A percentile compares a stretch with the other conserved stretches of the same genome.
These are phyloP conservation scores for Beaufortia kweichowensis DNA, from an alignment of 2,113 vertebrate genomes.

Conservation along the genomic window DNA sequence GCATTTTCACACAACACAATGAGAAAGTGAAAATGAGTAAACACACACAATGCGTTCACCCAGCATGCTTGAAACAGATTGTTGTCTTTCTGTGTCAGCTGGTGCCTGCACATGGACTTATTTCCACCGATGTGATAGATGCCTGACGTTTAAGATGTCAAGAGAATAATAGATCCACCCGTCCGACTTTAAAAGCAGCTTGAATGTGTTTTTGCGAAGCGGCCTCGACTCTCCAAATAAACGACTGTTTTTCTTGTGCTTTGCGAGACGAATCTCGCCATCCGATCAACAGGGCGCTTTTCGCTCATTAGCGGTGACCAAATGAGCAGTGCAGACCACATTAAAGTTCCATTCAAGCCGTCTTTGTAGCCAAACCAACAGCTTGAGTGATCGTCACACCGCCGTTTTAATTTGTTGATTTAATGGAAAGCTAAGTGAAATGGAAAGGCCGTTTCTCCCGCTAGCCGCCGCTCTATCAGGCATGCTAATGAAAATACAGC, in stretches of 20 bases:
- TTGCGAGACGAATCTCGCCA: neutral
- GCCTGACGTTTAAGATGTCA: slow-evolving; percentile 46
- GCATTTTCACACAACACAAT: slow-evolving; percentile 1
- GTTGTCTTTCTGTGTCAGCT: slow-evolving; percentile 46
- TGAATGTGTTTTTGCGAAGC: slow-evolving; percentile 16
- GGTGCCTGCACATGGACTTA: slow-evolving; percentile 35
- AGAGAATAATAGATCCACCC: slow-evolving; percentile 31
- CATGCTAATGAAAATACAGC: slow-evolving; percentile 48
- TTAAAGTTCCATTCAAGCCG: neutral
- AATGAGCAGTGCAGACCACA: too few species aligned
- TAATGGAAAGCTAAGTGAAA: slow-evolving; percentile 48
- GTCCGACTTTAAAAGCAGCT: slow-evolving; percentile 25
- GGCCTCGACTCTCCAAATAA: neutral
- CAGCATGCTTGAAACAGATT: slow-evolving; percentile 43
- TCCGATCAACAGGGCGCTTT: neutral
- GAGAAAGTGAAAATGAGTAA: slow-evolving; percentile 27
- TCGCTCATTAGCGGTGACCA: slow-evolving; percentile 9
- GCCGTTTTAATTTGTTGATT: slow-evolving; percentile 45
- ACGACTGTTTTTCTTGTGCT: neutral
- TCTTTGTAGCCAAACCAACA: slow-evolving; percentile 15
- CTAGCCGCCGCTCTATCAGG: slow-evolving; percentile 30
- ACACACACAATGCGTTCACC: slow-evolving; percentile 26
- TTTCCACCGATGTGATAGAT: slow-evolving; percentile 49
- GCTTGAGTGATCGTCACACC: slow-evolving; percentile 14
- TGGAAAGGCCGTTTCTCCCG: slow-evolving; percentile 14